These are phyloP conservation scores for Antennarius maculatus DNA, from an alignment of 2,797 vertebrate species.

Conservation along the genomic window DNA sequence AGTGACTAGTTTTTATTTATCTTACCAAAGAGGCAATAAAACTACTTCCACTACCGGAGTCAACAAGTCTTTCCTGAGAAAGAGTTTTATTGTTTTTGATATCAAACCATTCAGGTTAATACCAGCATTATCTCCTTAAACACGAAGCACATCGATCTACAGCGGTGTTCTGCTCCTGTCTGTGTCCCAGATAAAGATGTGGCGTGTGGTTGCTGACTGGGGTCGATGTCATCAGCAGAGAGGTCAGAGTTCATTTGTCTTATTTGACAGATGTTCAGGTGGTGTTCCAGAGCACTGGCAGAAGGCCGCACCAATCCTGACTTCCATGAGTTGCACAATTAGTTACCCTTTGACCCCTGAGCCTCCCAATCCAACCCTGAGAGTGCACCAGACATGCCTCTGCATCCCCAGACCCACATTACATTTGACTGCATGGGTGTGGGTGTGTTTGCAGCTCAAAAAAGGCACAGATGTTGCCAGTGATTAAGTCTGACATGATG, in stretches of 20 bases:
- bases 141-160: conserved; percentile 30
- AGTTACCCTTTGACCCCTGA: conserved; percentile 78
- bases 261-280: conserved; percentile 72
- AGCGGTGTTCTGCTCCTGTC: conserved; percentile 27
- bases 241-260: conserved; percentile 77
- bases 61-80: neutral
- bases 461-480: conserved; percentile 14
- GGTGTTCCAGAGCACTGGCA: conserved; percentile 55
- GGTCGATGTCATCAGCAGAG: conserved; percentile 69
- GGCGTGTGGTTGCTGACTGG: conserved; percentile 44
- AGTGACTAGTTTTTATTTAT: conserved; percentile 14
- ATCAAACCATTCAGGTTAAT: conserved; percentile 37
- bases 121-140: conserved; percentile 10
- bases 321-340: conserved; percentile 75
- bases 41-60: neutral
- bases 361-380: conserved; percentile 64
- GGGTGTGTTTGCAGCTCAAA: conserved; percentile 11
- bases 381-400: conserved; percentile 66
- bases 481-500: conserved; percentile 34
- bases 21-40: neutral
- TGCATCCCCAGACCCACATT: conserved; percentile 71
- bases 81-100: conserved; percentile 14
- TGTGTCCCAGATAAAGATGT: conserved; percentile 64
- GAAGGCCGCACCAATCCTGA: conserved; percentile 65
- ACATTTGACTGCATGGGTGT: conserved; percentile 23